Evolutionary conservation across 2,797 vertebrate species (phyloP).

Genomic region (Hydrophis major): DNA sequence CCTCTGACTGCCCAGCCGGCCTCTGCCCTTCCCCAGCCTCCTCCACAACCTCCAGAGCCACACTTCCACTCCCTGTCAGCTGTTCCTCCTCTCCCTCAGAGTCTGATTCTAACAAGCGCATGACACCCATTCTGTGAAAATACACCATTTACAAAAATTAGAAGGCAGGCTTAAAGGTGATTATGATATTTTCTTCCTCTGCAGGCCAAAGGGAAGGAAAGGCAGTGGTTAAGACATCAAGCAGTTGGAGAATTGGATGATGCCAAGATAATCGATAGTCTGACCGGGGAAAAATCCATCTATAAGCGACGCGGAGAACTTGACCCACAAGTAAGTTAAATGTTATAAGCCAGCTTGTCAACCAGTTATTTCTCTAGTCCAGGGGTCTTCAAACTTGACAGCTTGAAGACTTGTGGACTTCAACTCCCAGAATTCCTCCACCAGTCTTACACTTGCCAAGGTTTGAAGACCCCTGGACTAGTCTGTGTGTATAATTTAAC

Average conservation of each 20-base stretch:
- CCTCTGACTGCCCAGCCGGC: too few relatives aligned
- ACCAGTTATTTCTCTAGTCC: background rate
- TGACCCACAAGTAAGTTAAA: slow-evolving; percentile 86
- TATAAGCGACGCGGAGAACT: slow-evolving; percentile 92
- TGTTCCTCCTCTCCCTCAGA: too few relatives aligned
- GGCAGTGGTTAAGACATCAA: slow-evolving; percentile 95
- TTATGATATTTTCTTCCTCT: slow-evolving; percentile 14
- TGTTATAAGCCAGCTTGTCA: background rate
- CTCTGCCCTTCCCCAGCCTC: too few relatives aligned
- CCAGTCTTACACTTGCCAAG: too few relatives aligned
- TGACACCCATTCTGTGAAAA: too few relatives aligned
- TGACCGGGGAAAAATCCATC: slow-evolving; percentile 93
- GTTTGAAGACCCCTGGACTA: too few relatives aligned
- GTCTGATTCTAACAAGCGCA: too few relatives aligned
- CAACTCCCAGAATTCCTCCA: too few relatives aligned
- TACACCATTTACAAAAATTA: background rate
- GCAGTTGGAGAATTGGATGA: slow-evolving; percentile 92
- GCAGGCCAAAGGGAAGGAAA: slow-evolving; percentile 96
- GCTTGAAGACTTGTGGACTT: too few relatives aligned
- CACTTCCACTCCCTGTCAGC: too few relatives aligned
- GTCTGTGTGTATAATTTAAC: background rate
- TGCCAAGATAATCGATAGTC: slow-evolving; percentile 94
- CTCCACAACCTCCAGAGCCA: too few relatives aligned
- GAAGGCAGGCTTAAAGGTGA: background rate
- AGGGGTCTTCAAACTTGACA: too few relatives aligned